Base-by-base conservation (phyloP, 2,797 vertebrate genomes). In the Limnodromus scolopaceus region DNA sequence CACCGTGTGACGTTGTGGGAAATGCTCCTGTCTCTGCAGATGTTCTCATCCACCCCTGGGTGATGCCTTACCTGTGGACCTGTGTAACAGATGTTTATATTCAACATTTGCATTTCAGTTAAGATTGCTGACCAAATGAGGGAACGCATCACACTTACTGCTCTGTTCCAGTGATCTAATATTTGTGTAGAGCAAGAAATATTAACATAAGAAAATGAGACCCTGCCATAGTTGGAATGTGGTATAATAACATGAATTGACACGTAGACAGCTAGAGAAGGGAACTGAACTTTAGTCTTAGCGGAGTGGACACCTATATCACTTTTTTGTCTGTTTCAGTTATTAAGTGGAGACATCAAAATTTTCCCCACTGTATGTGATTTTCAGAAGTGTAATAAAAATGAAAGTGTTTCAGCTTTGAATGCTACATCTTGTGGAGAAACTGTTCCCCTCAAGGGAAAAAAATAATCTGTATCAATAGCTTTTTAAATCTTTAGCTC, bases 1-100 rank as follows among this genome's bases (percentile, higher is more conserved):
- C 5, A 0, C 0, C 0, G 11, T 16, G 15, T 30, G 13, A 14
- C 3, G 0, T 24, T 0, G 4, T 60, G 51, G 46, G 68, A 20
- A 76, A 43, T 7, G 1, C 22, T 32, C 5, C 0, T 18, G 7
- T 24, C 24, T 34, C 45, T 79, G 16, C 18, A 49, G n/a, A 53
- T 8, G 2, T 57, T 60, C 22, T 82, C 11, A 24, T 28, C 36
- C 32, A 6, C 10, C 17, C n/a, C 58, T 57, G 48, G 28, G 32
- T 78, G 17, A 19, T 24, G 2, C 16, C 51, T 58, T 39, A 58
- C 22, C 38, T 57, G 11, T 41, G 41, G 34, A 78, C 30, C 16
- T 25, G 6, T 19, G 57, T 11, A 38, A 43, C 16, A 43, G 30
- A 10, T 27, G 23, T 55, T 77, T 46, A 3, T 60, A n/a, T 39